Evolutionary conservation across 1,140 invertebrate species (phyloP).

Genomic region (Aphaenogaster ashmeadi): DNA sequence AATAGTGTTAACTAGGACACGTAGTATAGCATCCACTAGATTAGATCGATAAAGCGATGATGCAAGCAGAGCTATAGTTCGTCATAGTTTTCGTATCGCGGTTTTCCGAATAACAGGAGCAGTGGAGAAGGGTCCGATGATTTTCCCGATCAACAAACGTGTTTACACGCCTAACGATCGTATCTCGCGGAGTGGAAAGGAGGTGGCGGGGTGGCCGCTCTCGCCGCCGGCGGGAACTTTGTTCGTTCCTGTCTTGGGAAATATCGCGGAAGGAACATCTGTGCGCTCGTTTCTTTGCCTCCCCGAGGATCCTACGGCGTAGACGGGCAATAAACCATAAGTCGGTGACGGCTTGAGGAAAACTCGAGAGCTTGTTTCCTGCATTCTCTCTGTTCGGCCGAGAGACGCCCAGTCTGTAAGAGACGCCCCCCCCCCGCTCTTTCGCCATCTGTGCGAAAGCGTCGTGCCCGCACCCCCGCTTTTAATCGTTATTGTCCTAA

Average conservation of each 20-base stretch:
- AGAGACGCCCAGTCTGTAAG: conserved; percentile 10
- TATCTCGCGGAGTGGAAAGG: conserved; percentile 43
- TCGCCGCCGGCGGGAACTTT: conserved; percentile 63
- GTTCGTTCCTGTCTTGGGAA: conserved; percentile 73
- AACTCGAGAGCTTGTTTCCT: conserved; percentile 73
- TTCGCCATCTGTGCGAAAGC: conserved; percentile 48
- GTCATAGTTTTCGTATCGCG: conserved; percentile 45
- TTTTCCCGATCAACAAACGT: conserved; percentile 65
- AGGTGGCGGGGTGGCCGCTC: background rate
- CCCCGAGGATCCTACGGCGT: conserved; percentile 71
- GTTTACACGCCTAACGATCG: conserved; percentile 65
- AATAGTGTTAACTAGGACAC: background rate
- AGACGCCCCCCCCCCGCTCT: background rate
- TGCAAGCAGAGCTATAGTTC: background rate
- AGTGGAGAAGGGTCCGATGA: conserved; percentile 6
- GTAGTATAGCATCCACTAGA: background rate
- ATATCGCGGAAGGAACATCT: conserved; percentile 77
- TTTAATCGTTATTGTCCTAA: conserved; percentile 80
- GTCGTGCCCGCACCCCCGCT: conserved; percentile 55
- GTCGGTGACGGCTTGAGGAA: conserved; percentile 76
- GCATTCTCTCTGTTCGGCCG: conserved; percentile 51
- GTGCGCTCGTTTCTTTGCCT: conserved; percentile 75
- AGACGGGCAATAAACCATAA: conserved; percentile 78
- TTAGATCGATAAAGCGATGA: background rate
- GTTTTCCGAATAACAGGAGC: conserved; percentile 21